A percentile compares a stretch with the other conserved stretches of the same genome.
phyloP scores from a whole-genome alignment of 1,140 invertebrate species.

The Sesamia nonagrioides region DNA sequence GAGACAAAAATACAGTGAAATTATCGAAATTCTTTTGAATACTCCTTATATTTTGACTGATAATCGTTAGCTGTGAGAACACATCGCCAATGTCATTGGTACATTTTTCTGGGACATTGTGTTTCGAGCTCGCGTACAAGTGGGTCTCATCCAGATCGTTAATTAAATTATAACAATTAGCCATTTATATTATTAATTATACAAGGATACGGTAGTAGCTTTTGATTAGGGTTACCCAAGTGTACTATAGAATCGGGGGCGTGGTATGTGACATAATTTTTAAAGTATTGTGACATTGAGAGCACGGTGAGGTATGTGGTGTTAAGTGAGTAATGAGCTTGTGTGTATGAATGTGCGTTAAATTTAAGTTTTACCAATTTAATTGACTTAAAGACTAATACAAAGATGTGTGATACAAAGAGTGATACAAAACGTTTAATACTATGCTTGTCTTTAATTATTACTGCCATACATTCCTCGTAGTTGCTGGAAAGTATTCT shows the following conservation, averaged over 20 bases:
- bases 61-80: neutral
- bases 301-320: too few relatives aligned
- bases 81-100: too few relatives aligned
- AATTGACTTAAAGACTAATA: too few relatives aligned
- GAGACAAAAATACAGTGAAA: neutral
- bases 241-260: too few relatives aligned
- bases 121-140: neutral
- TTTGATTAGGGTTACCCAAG: too few relatives aligned
- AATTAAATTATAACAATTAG: neutral
- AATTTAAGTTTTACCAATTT: too few relatives aligned
- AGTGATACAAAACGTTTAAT: neutral
- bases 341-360: too few relatives aligned
- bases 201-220: too few relatives aligned
- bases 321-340: too few relatives aligned
- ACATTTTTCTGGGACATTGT: neutral
- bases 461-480: neutral
- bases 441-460: neutral
- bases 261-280: too few relatives aligned
- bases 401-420: too few relatives aligned
- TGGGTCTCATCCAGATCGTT: neutral
- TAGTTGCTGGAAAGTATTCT: neutral
- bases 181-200: neutral
- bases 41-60: neutral
- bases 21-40: constrained; percentile 6
- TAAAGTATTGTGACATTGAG: too few relatives aligned